Base-by-base conservation (phyloP, 2,113 vertebrate genomes). In the Rhagologus leucostigma region DNA sequence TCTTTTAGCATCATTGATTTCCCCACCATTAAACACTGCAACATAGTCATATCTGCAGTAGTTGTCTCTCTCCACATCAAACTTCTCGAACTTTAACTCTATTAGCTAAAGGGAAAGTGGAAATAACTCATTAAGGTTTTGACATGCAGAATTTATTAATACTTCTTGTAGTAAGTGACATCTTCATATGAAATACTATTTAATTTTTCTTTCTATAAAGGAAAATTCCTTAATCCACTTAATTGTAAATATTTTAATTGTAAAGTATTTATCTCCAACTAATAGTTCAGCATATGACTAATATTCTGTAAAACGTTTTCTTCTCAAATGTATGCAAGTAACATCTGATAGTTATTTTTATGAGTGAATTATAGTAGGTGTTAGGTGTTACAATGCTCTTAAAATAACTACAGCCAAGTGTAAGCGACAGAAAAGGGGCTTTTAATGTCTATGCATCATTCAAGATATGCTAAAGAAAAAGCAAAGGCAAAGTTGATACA, bases 1-100 rank as follows among this genome's bases (percentile, higher is more conserved):
- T 96, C 99, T 98, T 96, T 98, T 98, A 11, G 99, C 99, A 19
- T 99, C 99, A 1, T 99, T 99, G 94, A 99, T 98, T 97, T 99
- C 99, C 4, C 98, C 98, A 29, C 99, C 99, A 9, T 99, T 99
- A 96, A 99, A 99, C 91, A 99, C 98, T 32, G 99, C 99, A 47
- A 99, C 98, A 4, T 99, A 99, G 95, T 99, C 99, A 0, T 99
- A 99, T 80, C 99, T 99, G 97, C 99, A 99, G 97, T 99, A 99
- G 98, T 99, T 99, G 82, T 99, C 99, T 78, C 99, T 98, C 82
- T 99, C 99, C 70, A 99, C 99, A 30, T 99, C 99, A 92, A 99
- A 99, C 97, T 99, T 99, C 97, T 99, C 99, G 27, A 99, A 99
- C 92, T 98, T 99, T 71, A 99, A 89, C 91, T 99, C 99, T 95